Base-by-base conservation (phyloP, 2,113 vertebrate genomes). In the Gymnarchus niloticus region DNA sequence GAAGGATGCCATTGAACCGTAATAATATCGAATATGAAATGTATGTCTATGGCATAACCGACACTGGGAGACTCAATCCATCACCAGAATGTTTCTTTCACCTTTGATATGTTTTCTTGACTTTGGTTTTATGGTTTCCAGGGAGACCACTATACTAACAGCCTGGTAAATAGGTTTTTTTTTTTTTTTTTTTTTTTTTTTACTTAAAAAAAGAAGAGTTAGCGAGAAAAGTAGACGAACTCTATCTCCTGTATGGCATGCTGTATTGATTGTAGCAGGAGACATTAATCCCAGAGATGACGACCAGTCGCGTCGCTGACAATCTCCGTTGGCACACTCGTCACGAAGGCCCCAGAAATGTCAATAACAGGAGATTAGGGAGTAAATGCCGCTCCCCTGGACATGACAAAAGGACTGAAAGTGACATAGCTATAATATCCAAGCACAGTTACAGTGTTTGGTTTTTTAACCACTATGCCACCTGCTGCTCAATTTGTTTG, bases 211-310 rank as follows among this genome's bases (percentile, higher is more conserved):
- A n/a, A 10, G 23, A 81, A 19, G n/a, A 52, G n/a, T 23, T 10
- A 46, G 9, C 3, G 17, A 28, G 51, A 12, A 52, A 33, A 37
- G 49, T 3, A 33, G 33, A 28, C 3, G 6, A 49, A 82, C 7
- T 54, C n/a, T 25, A 41, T 54, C 21, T 21, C 49, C 12, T n/a
- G 80, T 23, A 81, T 28, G 80, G 4, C 6, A 8, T 49, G 46
- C 25, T 10, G 10, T n/a, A 82, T 52, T 5, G 25, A 82, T 33
- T 82, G 51, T 28, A 56, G 25, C n/a, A 51, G 5, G 14, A 82
- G 80, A 14, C 48, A n/a, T 56, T 82, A 82, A 82, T 54, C 80
- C 80, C 80, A 56, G n/a, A 82, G 28, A 33, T 54, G 49, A 17
- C 25, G 28, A 33, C 25, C 17, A 14, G n/a, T 52, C 6, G 48